These are phyloP conservation scores for Propithecus deckenii DNA, from an alignment of 2,797 vertebrate genomes.

Conservation along the genomic window DNA sequence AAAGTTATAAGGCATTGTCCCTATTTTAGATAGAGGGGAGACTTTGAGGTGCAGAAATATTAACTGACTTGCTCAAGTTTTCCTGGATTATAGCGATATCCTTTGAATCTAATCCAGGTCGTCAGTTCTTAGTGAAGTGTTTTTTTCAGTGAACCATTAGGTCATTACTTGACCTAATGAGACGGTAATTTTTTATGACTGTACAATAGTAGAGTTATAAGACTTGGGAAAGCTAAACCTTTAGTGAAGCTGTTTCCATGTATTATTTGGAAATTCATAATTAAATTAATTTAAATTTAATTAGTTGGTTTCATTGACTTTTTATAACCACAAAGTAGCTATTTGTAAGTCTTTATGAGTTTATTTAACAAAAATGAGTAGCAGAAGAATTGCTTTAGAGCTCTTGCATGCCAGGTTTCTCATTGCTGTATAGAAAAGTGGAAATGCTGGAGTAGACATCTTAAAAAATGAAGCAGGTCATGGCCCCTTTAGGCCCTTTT, in stretches of 20 bases:
- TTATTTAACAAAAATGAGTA: constrained; percentile 2
- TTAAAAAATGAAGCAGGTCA: not conserved
- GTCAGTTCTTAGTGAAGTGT: not conserved
- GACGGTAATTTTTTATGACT: not conserved
- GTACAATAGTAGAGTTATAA: not conserved
- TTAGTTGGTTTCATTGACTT: constrained; percentile 30
- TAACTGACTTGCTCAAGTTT: not conserved
- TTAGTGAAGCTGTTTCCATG: not conserved
- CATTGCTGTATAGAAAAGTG: not conserved
- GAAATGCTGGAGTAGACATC: not conserved
- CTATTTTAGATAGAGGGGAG: not conserved
- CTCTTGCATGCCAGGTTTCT: not conserved
- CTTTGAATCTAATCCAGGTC: not conserved
- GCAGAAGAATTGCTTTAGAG: not conserved
- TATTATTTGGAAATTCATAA: not conserved
- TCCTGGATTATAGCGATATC: not conserved
- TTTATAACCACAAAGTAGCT: not conserved
- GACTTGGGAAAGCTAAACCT: not conserved
- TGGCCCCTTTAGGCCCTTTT: not conserved
- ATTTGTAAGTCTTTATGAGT: not conserved
- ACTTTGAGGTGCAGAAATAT: not conserved
- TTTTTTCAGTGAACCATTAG: not conserved
- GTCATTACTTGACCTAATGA: not conserved
- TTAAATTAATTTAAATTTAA: not conserved
- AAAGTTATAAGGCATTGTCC: not conserved